Evolutionary conservation across 2,888 invertebrate species (phyloP), one percentile per base, ranked within the genome.

Genomic region (Noctua fimbriata): DNA sequence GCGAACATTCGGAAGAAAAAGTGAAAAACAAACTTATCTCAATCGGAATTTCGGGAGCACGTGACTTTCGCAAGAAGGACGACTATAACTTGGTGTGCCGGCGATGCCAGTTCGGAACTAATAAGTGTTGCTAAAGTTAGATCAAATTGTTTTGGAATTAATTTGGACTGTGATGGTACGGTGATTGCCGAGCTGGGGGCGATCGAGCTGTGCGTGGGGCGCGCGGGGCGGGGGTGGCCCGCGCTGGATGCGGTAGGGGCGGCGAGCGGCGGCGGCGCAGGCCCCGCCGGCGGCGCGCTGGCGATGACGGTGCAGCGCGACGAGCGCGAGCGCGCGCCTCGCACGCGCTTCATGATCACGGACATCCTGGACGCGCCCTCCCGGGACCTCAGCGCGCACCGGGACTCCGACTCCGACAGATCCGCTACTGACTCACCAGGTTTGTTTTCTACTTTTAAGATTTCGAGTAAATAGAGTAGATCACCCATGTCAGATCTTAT

Each of bases 281-380:
- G 93, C 90, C 93, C 94, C 93, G 94, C 96, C 92, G 96, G 95
- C 96, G 94, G 97, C 96, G 94, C 96, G 95, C 94, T 95, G 96
- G 96, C 97, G 96, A 97, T 97, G 97, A 97, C 97, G 94, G 97
- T 97, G 94, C 97, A 97, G 93, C 97, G 97, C 93, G 97, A 96
- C 94, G 97, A 98, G 94, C 93, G 98, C 98, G 97, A 98, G 91
- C 98, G 98, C 95, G 97, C 98, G 87, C 98, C 98, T 73, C 97
- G 98, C 90, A 98, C 98, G 83, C 97, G 98, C 88, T 99, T 99
- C 96, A 98, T 99, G 98, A 99, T 99, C 96, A 98, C 98, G 90
- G 99, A 99, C 94, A 99, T 99, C 92, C 97, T 99, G 92, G 97
- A 95, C 93, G 97, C 97, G 71, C 97, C 97, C 81, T 97, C 97